Conservation (phyloP, 2,797 vertebrate genomes). For the Pempheris klunzingeri region DNA sequence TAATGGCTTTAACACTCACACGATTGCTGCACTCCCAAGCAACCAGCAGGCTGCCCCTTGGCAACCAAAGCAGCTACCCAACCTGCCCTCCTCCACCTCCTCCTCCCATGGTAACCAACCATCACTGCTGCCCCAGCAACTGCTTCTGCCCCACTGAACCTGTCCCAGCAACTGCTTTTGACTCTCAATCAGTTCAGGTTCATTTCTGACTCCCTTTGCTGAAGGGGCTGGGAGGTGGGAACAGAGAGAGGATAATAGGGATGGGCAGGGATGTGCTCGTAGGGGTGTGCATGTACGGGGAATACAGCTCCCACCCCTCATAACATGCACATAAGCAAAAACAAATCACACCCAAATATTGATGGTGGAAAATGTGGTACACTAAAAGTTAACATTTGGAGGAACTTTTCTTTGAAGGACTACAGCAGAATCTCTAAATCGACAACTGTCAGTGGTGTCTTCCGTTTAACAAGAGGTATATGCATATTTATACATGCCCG, state of each 20-base stretch:
- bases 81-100: constrained; percentile 40
- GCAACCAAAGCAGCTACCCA: constrained; percentile 66
- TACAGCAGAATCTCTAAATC: neutral
- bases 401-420: neutral
- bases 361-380: neutral
- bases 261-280: constrained; percentile 58
- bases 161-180: constrained; percentile 84
- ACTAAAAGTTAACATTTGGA: constrained; percentile 2
- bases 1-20: constrained; percentile 89
- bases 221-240: constrained; percentile 71
- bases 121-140: constrained; percentile 76
- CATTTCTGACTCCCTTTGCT: constrained; percentile 75
- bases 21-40: constrained; percentile 74
- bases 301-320: constrained; percentile 23
- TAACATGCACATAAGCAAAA: constrained; percentile 36
- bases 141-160: constrained; percentile 82
- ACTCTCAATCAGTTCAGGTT: constrained; percentile 84
- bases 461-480: constrained; percentile 11
- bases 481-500: constrained; percentile 46
- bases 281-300: constrained; percentile 34
- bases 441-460: neutral
- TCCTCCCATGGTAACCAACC: constrained; percentile 64
- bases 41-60: constrained; percentile 72
- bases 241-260: constrained; percentile 70
- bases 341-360: neutral